Evolutionary conservation across 2,888 invertebrate species (phyloP).

Genomic region (Polyommatus iphigenia): DNA sequence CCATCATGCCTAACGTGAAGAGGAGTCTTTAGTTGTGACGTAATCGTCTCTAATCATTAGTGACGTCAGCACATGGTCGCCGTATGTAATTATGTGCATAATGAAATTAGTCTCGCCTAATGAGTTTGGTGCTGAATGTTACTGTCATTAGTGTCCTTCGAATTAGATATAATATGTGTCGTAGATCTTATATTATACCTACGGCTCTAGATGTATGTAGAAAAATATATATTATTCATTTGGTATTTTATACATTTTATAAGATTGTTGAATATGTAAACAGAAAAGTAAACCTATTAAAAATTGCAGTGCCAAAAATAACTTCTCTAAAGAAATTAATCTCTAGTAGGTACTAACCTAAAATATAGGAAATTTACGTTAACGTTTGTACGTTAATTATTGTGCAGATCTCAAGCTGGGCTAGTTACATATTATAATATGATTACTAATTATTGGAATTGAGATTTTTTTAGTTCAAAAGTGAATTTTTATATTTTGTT

Average conservation of each 20-base stretch:
- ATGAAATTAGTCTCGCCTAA: slow-evolving; percentile 8
- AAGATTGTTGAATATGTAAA: not conserved
- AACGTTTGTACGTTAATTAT: no score
- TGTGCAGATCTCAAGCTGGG: not conserved
- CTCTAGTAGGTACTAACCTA: no score
- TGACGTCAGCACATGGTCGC: slow-evolving; percentile 20
- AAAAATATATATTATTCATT: no score
- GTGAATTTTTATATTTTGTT: not conserved
- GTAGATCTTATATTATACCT: not conserved
- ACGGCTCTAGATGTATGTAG: not conserved
- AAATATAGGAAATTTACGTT: no score
- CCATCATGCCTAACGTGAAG: no score
- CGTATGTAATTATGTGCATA: slow-evolving; percentile 12
- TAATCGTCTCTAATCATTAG: slow-evolving; percentile 7
- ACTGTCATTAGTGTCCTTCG: not conserved
- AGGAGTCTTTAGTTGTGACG: not conserved
- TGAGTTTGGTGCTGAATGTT: slow-evolving; percentile 8
- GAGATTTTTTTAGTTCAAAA: not conserved
- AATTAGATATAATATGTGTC: not conserved
- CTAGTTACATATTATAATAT: not conserved
- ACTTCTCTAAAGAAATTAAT: not conserved
- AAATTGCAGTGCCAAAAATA: not conserved
- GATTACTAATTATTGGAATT: not conserved
- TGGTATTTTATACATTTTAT: no score
- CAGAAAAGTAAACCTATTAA: not conserved